phyloP scores from a whole-genome alignment of 2,113 vertebrate genomes.

The Zapornia atra region DNA sequence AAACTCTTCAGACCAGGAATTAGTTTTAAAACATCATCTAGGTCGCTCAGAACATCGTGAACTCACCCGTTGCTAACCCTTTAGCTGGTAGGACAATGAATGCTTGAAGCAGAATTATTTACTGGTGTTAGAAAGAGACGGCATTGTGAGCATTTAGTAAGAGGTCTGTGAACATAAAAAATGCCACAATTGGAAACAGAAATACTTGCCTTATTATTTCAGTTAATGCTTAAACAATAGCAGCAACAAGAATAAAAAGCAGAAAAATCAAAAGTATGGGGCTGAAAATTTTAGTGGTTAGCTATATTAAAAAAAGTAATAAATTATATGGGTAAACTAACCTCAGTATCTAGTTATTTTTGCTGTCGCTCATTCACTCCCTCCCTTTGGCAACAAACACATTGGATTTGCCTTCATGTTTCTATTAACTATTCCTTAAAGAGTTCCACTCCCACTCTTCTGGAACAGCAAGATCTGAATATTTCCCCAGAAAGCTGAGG shows the following conservation, averaged over 20 bases:
- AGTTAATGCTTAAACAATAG: neutral
- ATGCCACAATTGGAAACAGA: neutral
- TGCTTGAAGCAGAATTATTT: slow-evolving; percentile 15
- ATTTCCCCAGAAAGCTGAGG: neutral
- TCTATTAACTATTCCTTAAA: neutral
- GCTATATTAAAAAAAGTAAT: neutral
- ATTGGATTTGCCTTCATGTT: neutral
- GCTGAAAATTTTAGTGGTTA: neutral
- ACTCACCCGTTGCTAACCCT: neutral
- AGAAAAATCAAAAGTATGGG: neutral
- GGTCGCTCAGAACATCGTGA: neutral
- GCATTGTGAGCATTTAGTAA: neutral
- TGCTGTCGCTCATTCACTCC: slow-evolving; percentile 30
- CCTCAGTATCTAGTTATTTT: slow-evolving; percentile 17
- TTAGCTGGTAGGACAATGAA: neutral
- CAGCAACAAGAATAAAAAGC: neutral
- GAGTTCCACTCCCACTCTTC: neutral
- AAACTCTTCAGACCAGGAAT: neutral
- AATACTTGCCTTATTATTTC: neutral
- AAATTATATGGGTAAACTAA: neutral
- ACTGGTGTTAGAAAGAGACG: neutral
- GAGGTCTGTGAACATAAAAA: neutral
- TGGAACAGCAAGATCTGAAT: neutral
- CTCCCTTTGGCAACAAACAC: slow-evolving; percentile 35
- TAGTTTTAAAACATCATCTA: slow-evolving; percentile 7